Percentiles rank a stretch among this genome's conserved stretches.
Conservation (phyloP, 2,797 vertebrate species). For the Halcyon leucocephala region DNA sequence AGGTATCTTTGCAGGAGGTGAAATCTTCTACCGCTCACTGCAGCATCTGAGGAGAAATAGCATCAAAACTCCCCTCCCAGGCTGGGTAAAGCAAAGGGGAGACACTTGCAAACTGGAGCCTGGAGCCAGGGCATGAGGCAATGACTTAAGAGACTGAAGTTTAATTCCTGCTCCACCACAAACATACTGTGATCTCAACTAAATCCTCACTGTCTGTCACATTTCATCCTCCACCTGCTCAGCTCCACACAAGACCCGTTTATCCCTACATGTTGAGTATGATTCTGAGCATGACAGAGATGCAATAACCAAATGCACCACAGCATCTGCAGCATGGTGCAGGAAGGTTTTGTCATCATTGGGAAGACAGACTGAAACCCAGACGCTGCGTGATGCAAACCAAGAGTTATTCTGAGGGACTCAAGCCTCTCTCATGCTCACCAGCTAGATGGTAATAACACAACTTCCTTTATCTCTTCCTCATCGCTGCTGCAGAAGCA, state of each 20-base stretch:
- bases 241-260: background rate
- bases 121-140: background rate
- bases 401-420: background rate
- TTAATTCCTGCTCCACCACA: background rate
- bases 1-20: background rate
- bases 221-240: background rate
- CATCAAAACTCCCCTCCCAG: too few relatives aligned
- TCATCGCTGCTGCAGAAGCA: background rate
- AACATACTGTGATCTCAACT: background rate
- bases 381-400: background rate
- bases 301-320: rapidly evolving
- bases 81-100: background rate
- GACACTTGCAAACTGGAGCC: background rate
- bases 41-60: background rate
- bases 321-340: rapidly evolving
- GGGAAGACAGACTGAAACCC: background rate
- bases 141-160: background rate
- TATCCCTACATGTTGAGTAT: rapidly evolving
- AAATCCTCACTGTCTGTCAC: background rate
- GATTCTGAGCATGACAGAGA: background rate
- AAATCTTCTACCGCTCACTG: background rate
- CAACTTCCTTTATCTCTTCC: background rate
- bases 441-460: background rate
- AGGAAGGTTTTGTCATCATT: rapidly evolving
- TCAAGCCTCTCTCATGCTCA: background rate